phyloP scores from a whole-genome alignment of 2,113 vertebrate species.

The Nannospalax galili region DNA sequence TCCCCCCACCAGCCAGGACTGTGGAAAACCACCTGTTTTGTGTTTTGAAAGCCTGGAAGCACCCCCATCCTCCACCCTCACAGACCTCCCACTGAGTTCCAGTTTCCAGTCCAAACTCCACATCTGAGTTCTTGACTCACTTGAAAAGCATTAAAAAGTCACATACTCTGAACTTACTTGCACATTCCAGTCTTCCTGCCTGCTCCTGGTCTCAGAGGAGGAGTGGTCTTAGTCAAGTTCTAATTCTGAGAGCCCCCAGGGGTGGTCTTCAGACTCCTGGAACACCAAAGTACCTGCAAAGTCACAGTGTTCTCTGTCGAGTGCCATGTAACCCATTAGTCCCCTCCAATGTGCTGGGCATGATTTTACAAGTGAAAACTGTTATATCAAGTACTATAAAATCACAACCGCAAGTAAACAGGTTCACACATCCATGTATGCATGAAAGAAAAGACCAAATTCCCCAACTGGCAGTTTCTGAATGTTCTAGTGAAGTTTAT shows the following conservation, averaged over 20 bases:
- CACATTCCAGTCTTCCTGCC: not conserved
- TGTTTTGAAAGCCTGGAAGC: slow-evolving; percentile 69
- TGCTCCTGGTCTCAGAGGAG: not conserved
- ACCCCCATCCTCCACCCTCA: slow-evolving; percentile 33
- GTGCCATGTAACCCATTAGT: not conserved
- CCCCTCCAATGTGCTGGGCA: not conserved
- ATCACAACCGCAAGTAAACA: slow-evolving; percentile 15
- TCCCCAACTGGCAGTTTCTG: slow-evolving; percentile 4
- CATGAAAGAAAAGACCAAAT: not conserved
- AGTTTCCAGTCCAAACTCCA: slow-evolving; percentile 66
- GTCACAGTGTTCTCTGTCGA: not conserved
- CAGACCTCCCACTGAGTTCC: slow-evolving; percentile 77
- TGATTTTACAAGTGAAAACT: slow-evolving; percentile 23
- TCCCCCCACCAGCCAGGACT: not conserved
- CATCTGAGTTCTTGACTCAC: slow-evolving; percentile 59
- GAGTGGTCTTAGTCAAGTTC: not conserved
- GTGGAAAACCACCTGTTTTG: slow-evolving; percentile 77
- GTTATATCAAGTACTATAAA: not conserved
- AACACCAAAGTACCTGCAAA: not conserved
- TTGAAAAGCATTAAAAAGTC: not conserved
- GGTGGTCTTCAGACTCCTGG: not conserved
- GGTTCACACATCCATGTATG: not conserved
- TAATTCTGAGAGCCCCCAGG: not conserved
- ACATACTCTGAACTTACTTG: not conserved
- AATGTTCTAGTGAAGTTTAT: not conserved